Conservation (phyloP, 2,797 vertebrate genomes). For the Peromyscus melanophrys region DNA sequence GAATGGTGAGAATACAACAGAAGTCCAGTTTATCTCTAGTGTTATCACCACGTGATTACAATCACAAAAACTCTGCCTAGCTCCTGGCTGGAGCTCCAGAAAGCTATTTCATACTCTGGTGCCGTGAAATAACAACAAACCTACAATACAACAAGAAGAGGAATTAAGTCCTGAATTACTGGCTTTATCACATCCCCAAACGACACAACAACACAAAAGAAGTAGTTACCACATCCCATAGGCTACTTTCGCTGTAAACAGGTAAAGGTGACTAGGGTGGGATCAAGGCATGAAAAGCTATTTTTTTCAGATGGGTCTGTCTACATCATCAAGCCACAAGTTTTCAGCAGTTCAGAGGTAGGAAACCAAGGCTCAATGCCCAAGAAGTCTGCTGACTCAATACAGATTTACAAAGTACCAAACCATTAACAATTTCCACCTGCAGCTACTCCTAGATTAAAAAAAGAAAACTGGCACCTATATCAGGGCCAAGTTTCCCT, state of each 20-base stretch:
- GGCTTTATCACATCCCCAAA: constrained; percentile 84
- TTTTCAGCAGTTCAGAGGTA: background rate
- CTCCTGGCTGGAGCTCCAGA: constrained; percentile 85
- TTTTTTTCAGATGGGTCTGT: constrained; percentile 79
- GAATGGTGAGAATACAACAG: constrained; percentile 85
- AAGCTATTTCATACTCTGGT: constrained; percentile 85
- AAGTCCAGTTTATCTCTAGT: constrained; percentile 84
- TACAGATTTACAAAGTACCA: constrained; percentile 73
- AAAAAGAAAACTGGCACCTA: constrained; percentile 67
- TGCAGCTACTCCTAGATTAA: constrained; percentile 76
- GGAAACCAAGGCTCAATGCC: constrained; percentile 67
- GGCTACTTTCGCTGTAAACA: constrained; percentile 82
- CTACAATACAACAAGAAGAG: constrained; percentile 70
- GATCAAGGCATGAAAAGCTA: constrained; percentile 79
- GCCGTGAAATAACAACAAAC: constrained; percentile 83
- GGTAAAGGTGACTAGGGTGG: constrained; percentile 76
- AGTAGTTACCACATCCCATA: constrained; percentile 85
- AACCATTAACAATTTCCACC: constrained; percentile 63
- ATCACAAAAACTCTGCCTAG: constrained; percentile 88
- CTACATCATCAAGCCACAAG: constrained; percentile 69
- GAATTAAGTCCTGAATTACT: constrained; percentile 81
- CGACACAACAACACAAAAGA: constrained; percentile 75
- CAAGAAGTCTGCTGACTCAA: constrained; percentile 45
- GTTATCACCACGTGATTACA: constrained; percentile 84
- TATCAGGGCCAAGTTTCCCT: constrained; percentile 60